These are phyloP conservation scores for Drosophila busckii DNA, from an alignment of 1,140 invertebrate species.

Conservation along the genomic window DNA sequence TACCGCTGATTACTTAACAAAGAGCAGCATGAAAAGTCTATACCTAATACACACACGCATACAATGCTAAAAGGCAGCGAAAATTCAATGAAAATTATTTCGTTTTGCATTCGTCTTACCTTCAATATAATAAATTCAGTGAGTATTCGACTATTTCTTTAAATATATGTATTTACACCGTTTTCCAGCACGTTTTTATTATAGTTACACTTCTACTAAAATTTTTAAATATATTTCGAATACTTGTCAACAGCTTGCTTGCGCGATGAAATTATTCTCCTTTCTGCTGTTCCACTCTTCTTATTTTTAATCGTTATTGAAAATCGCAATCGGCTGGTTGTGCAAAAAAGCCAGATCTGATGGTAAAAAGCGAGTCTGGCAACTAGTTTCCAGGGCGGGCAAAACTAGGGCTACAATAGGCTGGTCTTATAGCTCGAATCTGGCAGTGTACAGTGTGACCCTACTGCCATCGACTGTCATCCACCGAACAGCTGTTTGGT, in stretches of 20 bases:
- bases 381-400: too few species aligned
- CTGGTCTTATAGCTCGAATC: too few species aligned
- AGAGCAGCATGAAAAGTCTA: conserved; percentile 28
- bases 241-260: conserved; percentile 54
- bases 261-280: conserved; percentile 43
- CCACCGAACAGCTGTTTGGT: conserved; percentile 21
- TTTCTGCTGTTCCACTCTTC: too few species aligned
- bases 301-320: too few species aligned
- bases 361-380: too few species aligned
- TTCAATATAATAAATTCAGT: conserved; percentile 25
- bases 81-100: conserved; percentile 23
- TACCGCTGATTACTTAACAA: conserved; percentile 64
- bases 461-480: too few species aligned
- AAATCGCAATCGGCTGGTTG: too few species aligned
- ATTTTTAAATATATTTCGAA: conserved; percentile 39
- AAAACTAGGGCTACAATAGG: too few species aligned
- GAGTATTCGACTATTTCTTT: conserved; percentile 34
- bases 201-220: conserved; percentile 42
- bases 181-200: conserved; percentile 26
- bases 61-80: conserved; percentile 12
- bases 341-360: too few species aligned
- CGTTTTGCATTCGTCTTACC: conserved; percentile 35
- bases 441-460: too few species aligned
- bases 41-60: conserved; percentile 41
- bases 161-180: conserved; percentile 27